A percentile compares a stretch with the other conserved stretches of the same genome.
Conservation (phyloP, 2,113 vertebrate genomes). For the Prunella himalayana region DNA sequence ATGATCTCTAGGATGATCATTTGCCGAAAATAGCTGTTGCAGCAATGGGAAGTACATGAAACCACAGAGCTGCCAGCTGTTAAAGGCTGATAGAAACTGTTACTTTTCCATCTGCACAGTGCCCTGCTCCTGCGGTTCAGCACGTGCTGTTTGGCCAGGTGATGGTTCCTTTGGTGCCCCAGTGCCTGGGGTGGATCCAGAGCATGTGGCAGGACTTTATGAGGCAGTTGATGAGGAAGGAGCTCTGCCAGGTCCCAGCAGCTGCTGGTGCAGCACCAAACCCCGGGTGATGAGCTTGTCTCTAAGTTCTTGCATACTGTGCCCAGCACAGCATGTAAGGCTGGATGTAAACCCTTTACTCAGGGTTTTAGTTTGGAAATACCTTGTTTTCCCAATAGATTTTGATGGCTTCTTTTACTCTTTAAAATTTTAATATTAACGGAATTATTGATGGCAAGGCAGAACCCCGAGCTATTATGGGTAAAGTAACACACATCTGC, state of each 20-base stretch:
- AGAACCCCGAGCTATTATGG: rapidly evolving
- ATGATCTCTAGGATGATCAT: not conserved
- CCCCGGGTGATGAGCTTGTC: not conserved
- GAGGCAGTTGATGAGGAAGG: not conserved
- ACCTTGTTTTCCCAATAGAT: not conserved
- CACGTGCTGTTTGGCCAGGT: not conserved
- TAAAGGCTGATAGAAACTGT: not conserved
- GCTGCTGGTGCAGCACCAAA: not conserved
- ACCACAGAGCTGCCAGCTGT: not conserved
- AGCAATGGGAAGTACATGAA: not conserved
- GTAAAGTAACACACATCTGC: not conserved
- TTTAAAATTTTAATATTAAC: not conserved
- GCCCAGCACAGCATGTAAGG: not conserved
- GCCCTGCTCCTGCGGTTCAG: not conserved
- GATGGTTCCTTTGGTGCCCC: not conserved
- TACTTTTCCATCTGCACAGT: not conserved
- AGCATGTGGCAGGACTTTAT: not conserved
- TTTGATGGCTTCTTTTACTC: not conserved
- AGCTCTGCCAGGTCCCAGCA: not conserved
- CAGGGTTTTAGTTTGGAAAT: not conserved
- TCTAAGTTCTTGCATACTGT: not conserved
- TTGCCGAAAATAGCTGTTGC: not conserved
- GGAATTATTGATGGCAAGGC: not conserved
- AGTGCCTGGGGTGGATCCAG: not conserved
- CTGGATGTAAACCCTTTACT: not conserved